Percentiles rank a stretch among this genome's conserved stretches.
Evolutionary conservation across 1,140 invertebrate species (phyloP).

Genomic region (Phthorimaea operculella): DNA sequence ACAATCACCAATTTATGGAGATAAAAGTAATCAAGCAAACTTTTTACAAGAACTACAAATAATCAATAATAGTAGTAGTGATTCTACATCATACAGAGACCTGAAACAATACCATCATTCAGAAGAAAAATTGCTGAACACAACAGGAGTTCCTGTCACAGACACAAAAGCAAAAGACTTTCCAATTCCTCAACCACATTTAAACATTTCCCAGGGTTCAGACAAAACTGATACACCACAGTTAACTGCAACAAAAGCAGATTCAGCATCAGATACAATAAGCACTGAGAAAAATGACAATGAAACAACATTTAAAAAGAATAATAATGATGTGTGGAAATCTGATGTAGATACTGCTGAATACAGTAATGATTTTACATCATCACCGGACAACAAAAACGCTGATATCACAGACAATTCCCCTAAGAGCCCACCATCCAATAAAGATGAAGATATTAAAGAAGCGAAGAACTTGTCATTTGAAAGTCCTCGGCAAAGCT

Average conservation of each 20-base stretch:
- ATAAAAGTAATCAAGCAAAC: neutral
- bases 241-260: no score
- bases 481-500: constrained; percentile 36
- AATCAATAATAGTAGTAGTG: constrained; percentile 41
- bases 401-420: constrained; percentile 23
- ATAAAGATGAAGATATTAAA: constrained; percentile 23
- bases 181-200: neutral
- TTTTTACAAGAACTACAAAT: constrained; percentile 25
- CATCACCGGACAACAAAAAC: constrained; percentile 31
- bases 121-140: constrained; percentile 46
- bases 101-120: constrained; percentile 42
- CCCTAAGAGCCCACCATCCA: constrained; percentile 14
- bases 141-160: constrained; percentile 32
- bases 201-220: no score
- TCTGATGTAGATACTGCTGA: constrained; percentile 39
- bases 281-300: no score
- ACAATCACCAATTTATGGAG: constrained; percentile 9
- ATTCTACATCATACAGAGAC: constrained; percentile 56
- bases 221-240: no score
- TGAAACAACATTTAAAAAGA: no score
- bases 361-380: constrained; percentile 53
- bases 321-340: constrained; percentile 13
- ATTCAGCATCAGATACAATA: no score
- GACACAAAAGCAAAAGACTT: neutral
- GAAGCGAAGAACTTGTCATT: constrained; percentile 21